Evolutionary conservation across 2,797 vertebrate genomes (phyloP), one percentile per base, ranked within the genome.

Genomic region (Enteromius thamalakanensis): DNA sequence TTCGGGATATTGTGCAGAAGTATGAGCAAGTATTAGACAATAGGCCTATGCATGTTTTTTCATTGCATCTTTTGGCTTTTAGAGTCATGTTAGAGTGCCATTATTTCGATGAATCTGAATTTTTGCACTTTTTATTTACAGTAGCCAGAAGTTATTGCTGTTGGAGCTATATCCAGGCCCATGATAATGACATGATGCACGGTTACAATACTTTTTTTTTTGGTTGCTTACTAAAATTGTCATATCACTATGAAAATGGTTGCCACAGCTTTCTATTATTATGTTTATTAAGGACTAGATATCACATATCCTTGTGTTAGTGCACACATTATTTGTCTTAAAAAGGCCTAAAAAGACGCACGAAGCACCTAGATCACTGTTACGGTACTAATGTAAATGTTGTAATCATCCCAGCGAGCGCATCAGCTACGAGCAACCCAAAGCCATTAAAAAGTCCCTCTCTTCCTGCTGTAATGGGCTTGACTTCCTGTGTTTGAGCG

Each of bases 401-500:
- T 58, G 51, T 53, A 68, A n/a, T 26, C 49, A n/a, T 74, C 7
- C 47, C 47, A 0, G 0, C 21, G 19, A 53, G 29, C 60, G 6
- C 60, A 62, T 62, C 60, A 62, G 60, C 26, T 62, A 26, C 26
- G 47, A 34, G 47, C 4, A 9, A 34, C 26, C 17, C 21, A 29
- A 55, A 55, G 49, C 71, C 71, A 74, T 74, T 55, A 74, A 74
- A n/a, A 14, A 74, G 19, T 74, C 32, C 45, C 1, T 19, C 17
- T 17, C 19, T 55, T 55, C 71, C 71, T 74, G 29, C 71, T 8
- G 49, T 55, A 55, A 74, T 53, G 19, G 32, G 32, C 71, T 49
- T 74, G 29, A 74, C 71, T 55, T 74, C 71, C 49, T 74, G 71
- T 55, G 49, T 74, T 34, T 74, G 71, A 53, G 45, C 2, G 2